Evolutionary conservation across 2,888 invertebrate species (phyloP), one percentile per base, ranked within the genome.

Genomic region (Harpagoxenus sublaevis): DNA sequence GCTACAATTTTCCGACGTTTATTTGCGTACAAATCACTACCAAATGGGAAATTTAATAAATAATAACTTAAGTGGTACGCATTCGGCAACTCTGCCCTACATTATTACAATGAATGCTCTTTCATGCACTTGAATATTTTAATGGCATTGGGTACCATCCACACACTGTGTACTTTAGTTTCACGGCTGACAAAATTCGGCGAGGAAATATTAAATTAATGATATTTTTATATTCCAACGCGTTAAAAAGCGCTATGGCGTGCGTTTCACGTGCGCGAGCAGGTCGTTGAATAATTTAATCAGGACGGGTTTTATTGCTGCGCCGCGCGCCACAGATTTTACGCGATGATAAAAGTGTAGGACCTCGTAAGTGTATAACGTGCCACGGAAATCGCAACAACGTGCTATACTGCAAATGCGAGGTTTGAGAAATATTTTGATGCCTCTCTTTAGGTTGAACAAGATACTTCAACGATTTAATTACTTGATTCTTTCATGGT

Each of bases 241-340:
- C 35, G 57, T 51, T 15, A n/a, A n/a, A 57, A 79, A 79, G n/a
- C 42, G n/a, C 31, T 45, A 8, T 31, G 18, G 57, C 45, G 12
- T 45, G 70, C 15, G 6, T 45, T 57, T 71, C 45, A 28, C 65
- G 51, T 23, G 23, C 42, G 45, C 75, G 28, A 28, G 63, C 31
- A 35, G 68, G 18, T 35, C n/a, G 57, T 79, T 60, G 60, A 79
- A 79, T 73, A 60, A 79, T 73, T 79, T 60, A 79, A 60, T 79
- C 48, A 39, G 57, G 35, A 39, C 35, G 5, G 48, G 6, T 48
- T 79, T 79, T 81, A 48, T 81, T 81, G 23, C 53, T n/a, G 15
- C 48, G 15, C 23, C 45, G n/a, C 45, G 65, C 45, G 53, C 18
- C 23, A 78, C 74, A 48, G 79, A 71, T 57, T 79, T 73, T 70